Evolutionary conservation across 1,140 invertebrate species (phyloP).

Genomic region (Antheraea pernyi): DNA sequence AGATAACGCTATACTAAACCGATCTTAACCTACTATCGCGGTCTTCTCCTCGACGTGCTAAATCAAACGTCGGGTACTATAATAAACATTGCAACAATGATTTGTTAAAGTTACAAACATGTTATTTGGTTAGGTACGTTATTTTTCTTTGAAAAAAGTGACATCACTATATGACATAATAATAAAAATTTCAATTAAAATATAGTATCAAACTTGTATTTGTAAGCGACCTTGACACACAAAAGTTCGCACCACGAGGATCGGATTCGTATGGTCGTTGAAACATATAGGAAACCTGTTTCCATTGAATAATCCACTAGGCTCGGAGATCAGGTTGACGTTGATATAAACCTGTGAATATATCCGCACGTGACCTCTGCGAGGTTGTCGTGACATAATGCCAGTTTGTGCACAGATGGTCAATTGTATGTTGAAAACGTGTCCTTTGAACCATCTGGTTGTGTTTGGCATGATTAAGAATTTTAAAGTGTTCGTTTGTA

Average conservation of each 20-base stretch:
- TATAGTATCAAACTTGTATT: background rate
- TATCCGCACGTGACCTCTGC: slow-evolving; percentile 41
- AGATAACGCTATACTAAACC: too few relatives aligned
- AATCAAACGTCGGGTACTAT: too few relatives aligned
- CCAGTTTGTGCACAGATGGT: slow-evolving; percentile 4
- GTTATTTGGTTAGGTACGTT: too few relatives aligned
- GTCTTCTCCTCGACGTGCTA: too few relatives aligned
- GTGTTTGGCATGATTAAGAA: background rate
- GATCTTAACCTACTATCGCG: too few relatives aligned
- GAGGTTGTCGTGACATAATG: slow-evolving; percentile 47
- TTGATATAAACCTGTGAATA: slow-evolving; percentile 27
- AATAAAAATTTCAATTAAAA: background rate
- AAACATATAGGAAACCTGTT: slow-evolving; percentile 38
- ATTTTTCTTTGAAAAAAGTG: background rate
- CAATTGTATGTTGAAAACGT: background rate
- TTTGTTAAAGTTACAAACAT: too few relatives aligned
- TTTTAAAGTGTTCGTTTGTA: background rate
- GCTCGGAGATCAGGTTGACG: slow-evolving; percentile 3
- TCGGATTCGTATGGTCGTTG: background rate
- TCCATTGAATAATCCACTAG: slow-evolving; percentile 36
- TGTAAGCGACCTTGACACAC: slow-evolving; percentile 33
- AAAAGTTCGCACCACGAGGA: background rate
- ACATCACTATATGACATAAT: slow-evolving; percentile 12
- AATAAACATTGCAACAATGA: too few relatives aligned
- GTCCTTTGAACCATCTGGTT: slow-evolving; percentile 12